Percentiles rank a stretch among this genome's conserved stretches.
Conservation (phyloP, 2,797 vertebrate genomes). For the Orientallactaga sibirica region DNA sequence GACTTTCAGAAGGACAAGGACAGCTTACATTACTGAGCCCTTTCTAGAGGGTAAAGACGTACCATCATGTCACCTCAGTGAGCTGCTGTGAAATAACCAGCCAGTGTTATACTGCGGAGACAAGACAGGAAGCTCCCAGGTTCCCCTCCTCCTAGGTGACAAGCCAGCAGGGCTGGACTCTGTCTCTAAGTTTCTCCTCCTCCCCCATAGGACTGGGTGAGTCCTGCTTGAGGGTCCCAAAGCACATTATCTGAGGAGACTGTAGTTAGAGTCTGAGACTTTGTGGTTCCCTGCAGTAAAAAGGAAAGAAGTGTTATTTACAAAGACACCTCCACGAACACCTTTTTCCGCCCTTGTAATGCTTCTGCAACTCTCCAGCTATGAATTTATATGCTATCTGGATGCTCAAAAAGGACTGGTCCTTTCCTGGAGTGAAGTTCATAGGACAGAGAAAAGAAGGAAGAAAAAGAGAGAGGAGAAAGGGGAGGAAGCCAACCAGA, state of each 20-base stretch:
- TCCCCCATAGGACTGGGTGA: not conserved
- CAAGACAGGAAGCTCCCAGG: not conserved
- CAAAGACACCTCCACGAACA: not conserved
- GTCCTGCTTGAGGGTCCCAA: not conserved
- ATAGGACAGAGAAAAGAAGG: not conserved
- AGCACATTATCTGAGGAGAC: not conserved
- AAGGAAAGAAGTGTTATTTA: not conserved
- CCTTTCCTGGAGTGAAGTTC: not conserved
- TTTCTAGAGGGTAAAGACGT: accelerated
- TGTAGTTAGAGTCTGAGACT: not conserved
- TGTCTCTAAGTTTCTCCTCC: not conserved
- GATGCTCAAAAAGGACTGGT: not conserved
- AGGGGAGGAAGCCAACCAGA: not conserved
- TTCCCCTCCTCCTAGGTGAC: not conserved
- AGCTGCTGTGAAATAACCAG: too few relatives aligned
- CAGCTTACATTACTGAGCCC: not conserved
- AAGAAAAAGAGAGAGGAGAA: not conserved
- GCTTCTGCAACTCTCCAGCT: slow-evolving; percentile 4
- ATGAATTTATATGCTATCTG: not conserved
- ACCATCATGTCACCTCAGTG: not conserved
- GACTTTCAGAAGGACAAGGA: not conserved
- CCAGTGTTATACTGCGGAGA: not conserved
- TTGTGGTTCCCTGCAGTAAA: not conserved
- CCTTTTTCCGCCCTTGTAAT: too few relatives aligned
- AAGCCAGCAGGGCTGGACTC: not conserved